phyloP scores from a whole-genome alignment of 2,888 invertebrate species.

The Hirtodrosophila trivittata region DNA sequence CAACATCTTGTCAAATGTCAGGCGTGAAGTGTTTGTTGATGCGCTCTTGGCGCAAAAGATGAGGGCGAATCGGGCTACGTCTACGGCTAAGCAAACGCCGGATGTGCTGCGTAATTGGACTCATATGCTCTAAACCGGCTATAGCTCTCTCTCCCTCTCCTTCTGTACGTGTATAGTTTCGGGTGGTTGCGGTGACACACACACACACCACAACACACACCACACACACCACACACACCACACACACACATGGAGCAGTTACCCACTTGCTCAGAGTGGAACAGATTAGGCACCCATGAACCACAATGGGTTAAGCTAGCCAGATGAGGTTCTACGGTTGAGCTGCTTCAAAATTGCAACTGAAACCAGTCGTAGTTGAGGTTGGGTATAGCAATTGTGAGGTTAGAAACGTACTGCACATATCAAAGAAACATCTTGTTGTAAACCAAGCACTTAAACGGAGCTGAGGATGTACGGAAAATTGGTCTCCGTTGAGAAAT shows the following conservation, averaged over 20 bases:
- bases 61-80: conserved; percentile 10
- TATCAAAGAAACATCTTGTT: too few relatives aligned
- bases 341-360: not conserved
- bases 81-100: conserved; percentile 47
- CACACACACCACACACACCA: conserved; percentile 10
- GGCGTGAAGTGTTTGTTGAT: conserved; percentile 79
- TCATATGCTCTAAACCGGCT: conserved; percentile 58
- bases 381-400: not conserved
- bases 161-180: conserved; percentile 15
- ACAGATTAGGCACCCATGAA: conserved; percentile 11
- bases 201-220: conserved; percentile 1
- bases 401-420: not conserved
- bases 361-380: not conserved
- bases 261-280: not conserved
- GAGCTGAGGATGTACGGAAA: too few relatives aligned
- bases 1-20: conserved; percentile 73
- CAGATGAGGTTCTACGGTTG: not conserved
- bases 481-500: too few relatives aligned
- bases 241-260: too few relatives aligned
- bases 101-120: conserved; percentile 77
- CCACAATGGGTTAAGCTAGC: not conserved
- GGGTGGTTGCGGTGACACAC: conserved; percentile 20
- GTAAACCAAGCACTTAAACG: too few relatives aligned
- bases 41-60: conserved; percentile 44
- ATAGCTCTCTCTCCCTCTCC: too few relatives aligned